These are phyloP conservation scores for Triops cancriformis DNA, from an alignment of 1,140 invertebrate genomes.

Conservation along the genomic window DNA sequence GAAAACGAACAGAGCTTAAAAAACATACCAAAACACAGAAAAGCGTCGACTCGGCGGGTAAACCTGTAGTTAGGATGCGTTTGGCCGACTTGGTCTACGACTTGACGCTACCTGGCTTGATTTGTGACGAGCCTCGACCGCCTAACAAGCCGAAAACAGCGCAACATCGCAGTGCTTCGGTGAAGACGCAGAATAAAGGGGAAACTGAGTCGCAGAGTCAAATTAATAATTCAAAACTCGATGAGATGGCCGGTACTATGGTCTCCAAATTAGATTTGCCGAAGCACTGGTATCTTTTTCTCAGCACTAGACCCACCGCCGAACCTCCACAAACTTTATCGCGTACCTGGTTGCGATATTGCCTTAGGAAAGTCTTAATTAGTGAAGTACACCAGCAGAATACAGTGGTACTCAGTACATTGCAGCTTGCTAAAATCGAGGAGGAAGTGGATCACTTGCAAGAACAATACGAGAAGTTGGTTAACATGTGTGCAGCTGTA, in stretches of 20 bases:
- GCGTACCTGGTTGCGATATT: neutral
- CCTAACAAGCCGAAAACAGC: neutral
- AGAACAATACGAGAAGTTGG: constrained; percentile 15
- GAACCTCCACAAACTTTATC: neutral
- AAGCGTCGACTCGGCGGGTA: neutral
- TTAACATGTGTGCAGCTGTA: constrained; percentile 1
- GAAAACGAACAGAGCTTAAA: neutral
- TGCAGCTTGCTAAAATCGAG: neutral
- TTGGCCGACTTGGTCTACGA: neutral
- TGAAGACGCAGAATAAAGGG: neutral
- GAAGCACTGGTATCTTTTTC: neutral
- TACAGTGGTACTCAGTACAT: neutral
- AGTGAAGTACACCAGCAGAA: neutral
- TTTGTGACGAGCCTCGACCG: neutral
- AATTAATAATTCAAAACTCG: neutral
- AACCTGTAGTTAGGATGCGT: neutral
- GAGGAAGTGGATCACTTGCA: constrained; percentile 10
- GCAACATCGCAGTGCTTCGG: no score
- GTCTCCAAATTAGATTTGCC: neutral
- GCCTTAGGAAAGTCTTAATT: neutral
- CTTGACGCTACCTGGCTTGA: neutral
- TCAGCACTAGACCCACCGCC: neutral
- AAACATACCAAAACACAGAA: neutral
- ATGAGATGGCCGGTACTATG: neutral
- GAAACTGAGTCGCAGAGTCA: neutral